A percentile compares a stretch with the other conserved stretches of the same genome.
Conservation (phyloP, 2,888 invertebrate species). For the Ganaspis brasiliensis region DNA sequence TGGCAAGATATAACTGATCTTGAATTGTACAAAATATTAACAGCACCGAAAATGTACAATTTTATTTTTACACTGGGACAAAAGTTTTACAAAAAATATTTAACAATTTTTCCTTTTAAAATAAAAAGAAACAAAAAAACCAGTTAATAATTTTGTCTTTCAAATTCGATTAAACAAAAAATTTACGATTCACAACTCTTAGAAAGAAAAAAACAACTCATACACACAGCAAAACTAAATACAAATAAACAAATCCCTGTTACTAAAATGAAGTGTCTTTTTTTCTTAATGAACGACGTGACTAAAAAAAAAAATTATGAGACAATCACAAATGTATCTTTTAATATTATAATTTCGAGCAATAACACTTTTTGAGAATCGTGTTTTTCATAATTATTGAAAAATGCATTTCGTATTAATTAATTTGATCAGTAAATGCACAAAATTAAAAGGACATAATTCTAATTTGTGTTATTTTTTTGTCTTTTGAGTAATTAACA, state of each 20-base stretch:
- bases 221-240: not conserved
- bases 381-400: not conserved
- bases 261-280: not conserved
- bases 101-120: not conserved
- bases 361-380: not conserved
- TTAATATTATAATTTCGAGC: not conserved
- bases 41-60: slow-evolving; percentile 5
- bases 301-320: slow-evolving; percentile 1
- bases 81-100: not conserved
- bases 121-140: too few species aligned
- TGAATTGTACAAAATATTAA: slow-evolving; percentile 13
- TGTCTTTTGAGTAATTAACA: too few species aligned
- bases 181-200: not conserved
- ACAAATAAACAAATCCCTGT: not conserved
- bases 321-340: slow-evolving; percentile 13
- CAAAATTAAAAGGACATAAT: too few species aligned
- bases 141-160: not conserved
- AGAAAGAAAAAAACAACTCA: not conserved
- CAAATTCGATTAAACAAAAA: not conserved
- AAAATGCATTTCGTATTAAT: not conserved
- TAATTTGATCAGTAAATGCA: too few species aligned
- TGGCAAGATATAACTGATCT: slow-evolving; percentile 18
- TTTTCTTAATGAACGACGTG: not conserved
- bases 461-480: too few species aligned
- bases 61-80: slow-evolving; percentile 6